Percentiles rank a stretch among this genome's conserved stretches.
Evolutionary conservation across 2,888 invertebrate species (phyloP).

Genomic region (Embidobia sp.): DNA sequence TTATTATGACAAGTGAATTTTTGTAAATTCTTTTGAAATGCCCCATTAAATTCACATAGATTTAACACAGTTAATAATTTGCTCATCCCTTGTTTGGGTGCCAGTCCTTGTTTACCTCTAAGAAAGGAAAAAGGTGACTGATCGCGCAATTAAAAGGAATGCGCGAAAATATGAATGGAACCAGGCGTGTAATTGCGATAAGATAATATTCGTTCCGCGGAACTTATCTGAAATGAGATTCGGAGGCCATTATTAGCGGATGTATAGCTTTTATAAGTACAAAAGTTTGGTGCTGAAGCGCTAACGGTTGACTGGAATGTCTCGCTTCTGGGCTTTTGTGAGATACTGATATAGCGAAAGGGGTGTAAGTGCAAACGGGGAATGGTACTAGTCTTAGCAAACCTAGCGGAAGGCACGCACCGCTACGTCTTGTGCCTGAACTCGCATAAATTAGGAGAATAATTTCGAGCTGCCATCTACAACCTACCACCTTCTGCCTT

Average conservation of each 20-base stretch:
- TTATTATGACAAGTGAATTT: too few relatives aligned
- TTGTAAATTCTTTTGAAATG: too few relatives aligned
- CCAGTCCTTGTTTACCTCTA: too few relatives aligned
- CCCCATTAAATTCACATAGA: too few relatives aligned
- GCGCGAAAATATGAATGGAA: slow-evolving; percentile 15
- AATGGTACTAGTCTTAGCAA: slow-evolving; percentile 60
- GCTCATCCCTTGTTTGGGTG: too few relatives aligned
- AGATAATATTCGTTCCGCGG: slow-evolving; percentile 35
- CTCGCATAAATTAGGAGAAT: slow-evolving; percentile 64
- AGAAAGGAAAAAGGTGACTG: too few relatives aligned
- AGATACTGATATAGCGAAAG: slow-evolving; percentile 51
- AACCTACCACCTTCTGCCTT: slow-evolving; percentile 48
- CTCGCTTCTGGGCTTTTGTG: slow-evolving; percentile 57
- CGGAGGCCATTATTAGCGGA: slow-evolving; percentile 47
- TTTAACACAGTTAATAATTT: too few relatives aligned
- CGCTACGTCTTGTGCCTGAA: slow-evolving; percentile 53
- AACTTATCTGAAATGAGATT: slow-evolving; percentile 58
- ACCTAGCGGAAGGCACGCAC: slow-evolving; percentile 61
- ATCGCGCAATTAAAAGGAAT: too few relatives aligned
- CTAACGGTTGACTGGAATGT: slow-evolving; percentile 61
- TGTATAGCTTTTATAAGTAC: slow-evolving; percentile 58
- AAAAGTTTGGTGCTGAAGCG: slow-evolving; percentile 61
- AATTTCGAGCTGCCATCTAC: slow-evolving; percentile 53
- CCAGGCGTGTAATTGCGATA: slow-evolving; percentile 42
- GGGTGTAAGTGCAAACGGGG: slow-evolving; percentile 50